Evolutionary conservation across 2,113 vertebrate species (phyloP).

Genomic region (Urocynchramus pylzowi): DNA sequence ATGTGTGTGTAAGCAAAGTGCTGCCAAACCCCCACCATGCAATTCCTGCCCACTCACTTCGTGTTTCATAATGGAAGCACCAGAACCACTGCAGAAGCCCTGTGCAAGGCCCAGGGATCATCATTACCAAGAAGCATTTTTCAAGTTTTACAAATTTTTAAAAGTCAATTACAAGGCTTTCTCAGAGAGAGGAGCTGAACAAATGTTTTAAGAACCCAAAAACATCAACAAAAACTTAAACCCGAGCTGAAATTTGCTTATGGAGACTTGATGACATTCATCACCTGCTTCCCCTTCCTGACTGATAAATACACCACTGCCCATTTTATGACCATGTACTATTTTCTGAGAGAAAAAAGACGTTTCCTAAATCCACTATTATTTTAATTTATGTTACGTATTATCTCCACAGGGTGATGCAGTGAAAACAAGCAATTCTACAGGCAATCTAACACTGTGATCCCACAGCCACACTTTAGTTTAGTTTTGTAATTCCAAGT

Average conservation of each 20-base stretch:
- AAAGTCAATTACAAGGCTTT: conserved; percentile 21
- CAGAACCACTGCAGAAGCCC: conserved; percentile 26
- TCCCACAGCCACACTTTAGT: background rate
- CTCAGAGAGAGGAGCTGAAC: background rate
- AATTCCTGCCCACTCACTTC: conserved; percentile 52
- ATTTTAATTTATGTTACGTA: background rate
- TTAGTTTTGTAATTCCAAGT: background rate
- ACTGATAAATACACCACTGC: conserved; percentile 1
- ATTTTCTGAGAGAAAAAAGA: background rate
- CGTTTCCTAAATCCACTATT: background rate
- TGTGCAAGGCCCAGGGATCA: background rate
- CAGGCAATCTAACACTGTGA: background rate
- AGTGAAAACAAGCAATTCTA: background rate
- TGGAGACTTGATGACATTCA: background rate
- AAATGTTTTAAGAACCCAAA: background rate
- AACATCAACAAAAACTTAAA: background rate
- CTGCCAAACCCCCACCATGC: conserved; percentile 27
- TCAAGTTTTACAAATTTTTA: conserved; percentile 46
- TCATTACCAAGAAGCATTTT: conserved; percentile 27
- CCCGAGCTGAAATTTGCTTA: background rate
- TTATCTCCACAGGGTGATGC: background rate
- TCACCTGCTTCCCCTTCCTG: background rate
- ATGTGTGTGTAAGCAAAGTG: background rate
- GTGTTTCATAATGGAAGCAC: conserved; percentile 60
- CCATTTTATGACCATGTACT: background rate